Evolutionary conservation across 2,113 vertebrate species (phyloP), one percentile per base, ranked within the genome.

Genomic region (Prinia subflava): DNA sequence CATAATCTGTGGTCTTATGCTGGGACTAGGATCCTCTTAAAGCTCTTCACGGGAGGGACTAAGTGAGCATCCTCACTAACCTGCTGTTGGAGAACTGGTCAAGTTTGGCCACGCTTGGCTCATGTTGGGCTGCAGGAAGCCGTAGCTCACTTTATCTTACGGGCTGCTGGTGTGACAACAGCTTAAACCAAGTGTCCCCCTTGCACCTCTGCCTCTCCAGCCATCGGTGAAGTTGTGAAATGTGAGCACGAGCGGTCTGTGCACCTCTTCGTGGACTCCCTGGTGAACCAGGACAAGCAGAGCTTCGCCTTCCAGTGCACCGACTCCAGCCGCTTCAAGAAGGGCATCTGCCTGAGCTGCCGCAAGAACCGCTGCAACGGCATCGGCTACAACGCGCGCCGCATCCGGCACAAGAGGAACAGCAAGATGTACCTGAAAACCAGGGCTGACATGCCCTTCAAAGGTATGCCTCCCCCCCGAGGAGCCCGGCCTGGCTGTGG

Each of bases 381-480:
- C 95, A 98, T 99, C 2, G 99, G 99, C 81, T 99, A 99, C 97
- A 99, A 99, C 1, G 95, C 98, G 55, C 98, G 98, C 88, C 99
- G 98, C 68, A 99, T 97, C 52, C 97, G 98, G 10, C 98, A 98
- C 84, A 98, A 98, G 77, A 98, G 98, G 57, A 99, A 99, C 95
- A 98, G 94, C 95, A 99, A 99, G 95, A 99, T 99, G 99, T 99
- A 99, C 95, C 96, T 99, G 42, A 99, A 99, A 93, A 99, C 99
- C 1, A 97, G 99, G 27, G 99, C 99, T 0, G 98, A 97, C 96
- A 99, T 99, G 92, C 99, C 99, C 2, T 99, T 99, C 69, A 98
- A 98, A 96, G 99, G 99, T 99, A 95, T 23, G 5, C 24, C n/a
- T 12, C 8, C 13, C n/a, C 25, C 41, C 37, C 46, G 50, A 55